Evolutionary conservation across 2,888 invertebrate genomes (phyloP).

Genomic region (Diploptera punctata): DNA sequence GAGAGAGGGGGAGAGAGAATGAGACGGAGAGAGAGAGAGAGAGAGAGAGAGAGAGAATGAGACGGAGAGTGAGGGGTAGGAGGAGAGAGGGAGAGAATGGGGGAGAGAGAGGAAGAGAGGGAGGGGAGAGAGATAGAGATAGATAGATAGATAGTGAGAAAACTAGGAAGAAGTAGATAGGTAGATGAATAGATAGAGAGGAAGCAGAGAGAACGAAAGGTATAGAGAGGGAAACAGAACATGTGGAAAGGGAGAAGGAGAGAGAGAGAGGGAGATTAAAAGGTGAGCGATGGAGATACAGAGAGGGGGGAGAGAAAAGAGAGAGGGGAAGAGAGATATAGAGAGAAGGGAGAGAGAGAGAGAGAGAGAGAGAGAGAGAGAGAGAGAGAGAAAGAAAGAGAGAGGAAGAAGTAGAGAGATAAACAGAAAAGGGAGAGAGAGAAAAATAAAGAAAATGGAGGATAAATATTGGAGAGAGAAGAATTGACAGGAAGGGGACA

Average conservation of each 20-base stretch:
- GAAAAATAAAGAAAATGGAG: background rate
- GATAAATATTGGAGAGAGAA: background rate
- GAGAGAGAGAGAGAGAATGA: background rate
- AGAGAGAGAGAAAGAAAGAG: background rate
- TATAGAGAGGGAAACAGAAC: background rate
- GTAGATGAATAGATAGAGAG: background rate
- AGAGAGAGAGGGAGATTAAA: background rate
- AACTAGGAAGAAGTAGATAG: background rate
- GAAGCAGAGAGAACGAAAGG: background rate
- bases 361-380: background rate
- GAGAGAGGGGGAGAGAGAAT: background rate
- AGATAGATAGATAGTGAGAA: too few species aligned
- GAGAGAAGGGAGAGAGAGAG: background rate
- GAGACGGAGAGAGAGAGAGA: background rate
- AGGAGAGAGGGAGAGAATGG: too few species aligned
- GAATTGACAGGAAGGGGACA: too few species aligned
- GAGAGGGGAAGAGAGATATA: too few species aligned
- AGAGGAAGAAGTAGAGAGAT: too few species aligned
- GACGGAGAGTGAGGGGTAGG: background rate
- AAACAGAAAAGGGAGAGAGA: background rate
- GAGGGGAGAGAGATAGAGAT: too few species aligned
- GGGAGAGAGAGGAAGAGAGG: background rate
- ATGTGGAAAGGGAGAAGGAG: background rate
- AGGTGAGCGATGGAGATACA: background rate
- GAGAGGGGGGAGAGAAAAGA: constrained; percentile 1